A percentile compares a stretch with the other conserved stretches of the same genome.
Conservation (phyloP, 2,888 invertebrate genomes). For the Resseliella maxima region DNA sequence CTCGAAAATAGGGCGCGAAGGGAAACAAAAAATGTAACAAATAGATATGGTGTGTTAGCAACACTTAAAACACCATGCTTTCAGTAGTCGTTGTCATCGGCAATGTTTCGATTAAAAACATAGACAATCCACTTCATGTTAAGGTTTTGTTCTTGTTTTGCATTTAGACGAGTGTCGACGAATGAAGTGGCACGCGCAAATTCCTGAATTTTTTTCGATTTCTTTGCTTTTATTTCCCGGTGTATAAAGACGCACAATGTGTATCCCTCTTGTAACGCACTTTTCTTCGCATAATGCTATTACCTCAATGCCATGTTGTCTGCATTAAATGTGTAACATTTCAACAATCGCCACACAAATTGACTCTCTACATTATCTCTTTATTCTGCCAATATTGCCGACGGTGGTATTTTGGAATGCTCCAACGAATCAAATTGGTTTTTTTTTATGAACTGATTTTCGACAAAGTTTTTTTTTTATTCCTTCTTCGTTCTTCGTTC, state of each 20-base stretch:
- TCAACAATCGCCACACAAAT: constrained; percentile 13
- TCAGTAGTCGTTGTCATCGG: not conserved
- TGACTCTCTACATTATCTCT: constrained; percentile 42
- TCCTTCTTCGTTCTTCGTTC: too few relatives aligned
- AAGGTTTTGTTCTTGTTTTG: not conserved
- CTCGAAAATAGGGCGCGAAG: too few relatives aligned
- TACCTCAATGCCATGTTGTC: not conserved
- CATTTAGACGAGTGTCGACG: not conserved
- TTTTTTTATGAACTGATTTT: not conserved
- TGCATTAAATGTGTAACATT: constrained; percentile 1
- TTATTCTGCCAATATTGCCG: not conserved
- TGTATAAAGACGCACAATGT: not conserved
- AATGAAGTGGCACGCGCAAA: too few relatives aligned
- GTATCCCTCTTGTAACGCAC: not conserved
- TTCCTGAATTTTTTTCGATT: too few relatives aligned
- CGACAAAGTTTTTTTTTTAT: not conserved
- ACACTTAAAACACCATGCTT: not conserved
- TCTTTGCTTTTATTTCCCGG: too few relatives aligned
- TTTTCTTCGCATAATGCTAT: not conserved
- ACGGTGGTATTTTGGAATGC: not conserved
- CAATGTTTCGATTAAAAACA: not conserved
- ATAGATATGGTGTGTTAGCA: not conserved
- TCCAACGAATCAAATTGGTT: not conserved
- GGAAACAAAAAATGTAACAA: too few relatives aligned
- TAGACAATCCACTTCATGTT: not conserved